Evolutionary conservation across 2,797 vertebrate species (phyloP), one percentile per base, ranked within the genome.

Genomic region (Typhlichthys subterraneus): DNA sequence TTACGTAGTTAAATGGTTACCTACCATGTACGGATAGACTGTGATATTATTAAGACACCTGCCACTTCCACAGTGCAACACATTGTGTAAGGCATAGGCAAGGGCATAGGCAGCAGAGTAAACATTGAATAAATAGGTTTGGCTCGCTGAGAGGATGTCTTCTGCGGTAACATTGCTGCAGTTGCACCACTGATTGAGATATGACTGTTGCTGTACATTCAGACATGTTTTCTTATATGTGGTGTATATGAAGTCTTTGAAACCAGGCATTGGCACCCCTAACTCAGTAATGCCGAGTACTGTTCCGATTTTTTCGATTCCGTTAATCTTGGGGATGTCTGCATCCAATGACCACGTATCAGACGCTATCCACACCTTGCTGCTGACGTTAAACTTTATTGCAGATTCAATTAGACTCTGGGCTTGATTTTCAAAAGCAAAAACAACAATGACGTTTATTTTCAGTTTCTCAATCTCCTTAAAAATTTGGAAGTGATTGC

Each of bases 361-460:
- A 0, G 86, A 87, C 12, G 92, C 92, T 0, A 95, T 85, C 95
- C 95, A 96, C 50, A 96, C 94, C 69, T 93, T 95, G 58, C 86
- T 69, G 0, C 76, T 91, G 59, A 96, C 1, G 0, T 94, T 92
- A 29, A 65, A 63, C 70, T 63, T 45, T 19, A 95, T 69, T 49
- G 93, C 93, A 0, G 88, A 81, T 48, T 78, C 0, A 0, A 95
- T 90, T 61, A 97, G 83, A 0, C 58, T n/a, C 19, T 46, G 52
- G 3, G 82, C 90, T 0, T 29, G 63, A 12, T 0, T 1, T 46
- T 59, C 47, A 4, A 2, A 14, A 2, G 92, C 53, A 45, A 94
- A 96, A 50, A 96, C 74, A 0, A 96, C 31, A 0, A 94, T 88
- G 6, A 93, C 73, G 0, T 81, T 74, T 68, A 94, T 79, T 1